These are phyloP conservation scores for Drosophila mettleri DNA, from an alignment of 2,888 invertebrate species.

Conservation along the genomic window DNA sequence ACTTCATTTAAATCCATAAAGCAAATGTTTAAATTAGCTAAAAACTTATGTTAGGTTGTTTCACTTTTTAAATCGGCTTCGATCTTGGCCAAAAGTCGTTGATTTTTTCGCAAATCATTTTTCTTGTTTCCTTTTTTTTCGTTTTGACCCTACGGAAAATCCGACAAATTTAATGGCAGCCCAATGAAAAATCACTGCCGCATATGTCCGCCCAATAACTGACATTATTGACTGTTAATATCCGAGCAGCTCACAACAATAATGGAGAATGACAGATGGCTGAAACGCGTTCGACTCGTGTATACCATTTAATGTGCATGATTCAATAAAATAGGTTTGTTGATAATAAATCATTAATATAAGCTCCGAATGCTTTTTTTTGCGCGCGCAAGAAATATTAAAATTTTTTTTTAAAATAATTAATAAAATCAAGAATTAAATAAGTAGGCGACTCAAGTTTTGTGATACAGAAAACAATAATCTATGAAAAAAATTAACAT, in stretches of 20 bases:
- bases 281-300: neutral
- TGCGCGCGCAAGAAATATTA: no score
- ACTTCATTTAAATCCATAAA: constrained; percentile 8
- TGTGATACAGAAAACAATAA: no score
- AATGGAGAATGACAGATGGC: constrained; percentile 6
- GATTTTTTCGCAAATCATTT: neutral
- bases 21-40: constrained; percentile 18
- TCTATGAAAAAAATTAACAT: no score
- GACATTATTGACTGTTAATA: constrained; percentile 77
- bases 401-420: no score
- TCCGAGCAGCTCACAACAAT: constrained; percentile 41
- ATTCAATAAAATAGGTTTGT: no score
- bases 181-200: constrained; percentile 65
- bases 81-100: constrained; percentile 6
- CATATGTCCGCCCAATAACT: constrained; percentile 69
- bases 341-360: no score
- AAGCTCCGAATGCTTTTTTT: no score
- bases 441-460: no score
- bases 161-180: constrained; percentile 48
- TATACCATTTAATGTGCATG: constrained; percentile 19
- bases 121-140: neutral
- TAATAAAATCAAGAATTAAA: no score
- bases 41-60: no score
- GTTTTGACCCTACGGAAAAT: constrained; percentile 1
- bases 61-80: constrained; percentile 1